Evolutionary conservation across 1,140 invertebrate genomes (phyloP).

Genomic region (Ectropis grisescens): DNA sequence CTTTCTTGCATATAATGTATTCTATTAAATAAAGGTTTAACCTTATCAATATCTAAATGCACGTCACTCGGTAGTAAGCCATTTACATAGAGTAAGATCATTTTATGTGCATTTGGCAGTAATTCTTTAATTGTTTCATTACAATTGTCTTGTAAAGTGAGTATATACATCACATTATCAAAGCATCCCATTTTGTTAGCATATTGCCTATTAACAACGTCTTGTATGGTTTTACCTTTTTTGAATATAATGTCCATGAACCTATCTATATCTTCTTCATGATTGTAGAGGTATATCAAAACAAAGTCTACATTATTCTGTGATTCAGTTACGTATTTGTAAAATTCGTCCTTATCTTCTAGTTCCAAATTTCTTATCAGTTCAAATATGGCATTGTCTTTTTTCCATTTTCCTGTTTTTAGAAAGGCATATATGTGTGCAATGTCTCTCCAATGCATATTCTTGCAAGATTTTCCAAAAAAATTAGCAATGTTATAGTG

Average conservation of each 20-base stretch:
- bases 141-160: conserved; percentile 15
- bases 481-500: conserved; percentile 35
- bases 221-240: conserved; percentile 22
- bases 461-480: conserved; percentile 25
- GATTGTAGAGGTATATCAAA: conserved; percentile 33
- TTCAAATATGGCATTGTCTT: conserved; percentile 16
- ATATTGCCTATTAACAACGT: conserved; percentile 30
- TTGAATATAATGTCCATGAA: conserved; percentile 22
- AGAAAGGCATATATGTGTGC: conserved; percentile 18
- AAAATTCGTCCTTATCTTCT: conserved; percentile 22
- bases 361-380: conserved; percentile 14
- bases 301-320: conserved; percentile 29
- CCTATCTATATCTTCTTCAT: conserved; percentile 15
- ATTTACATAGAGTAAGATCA: conserved; percentile 19
- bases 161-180: conserved; percentile 30
- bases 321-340: conserved; percentile 15
- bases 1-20: conserved; percentile 1
- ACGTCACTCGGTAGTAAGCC: conserved; percentile 18
- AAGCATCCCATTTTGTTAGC: conserved; percentile 31
- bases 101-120: conserved; percentile 15
- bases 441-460: conserved; percentile 26
- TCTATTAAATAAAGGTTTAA: conserved; percentile 4
- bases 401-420: conserved; percentile 4
- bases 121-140: conserved; percentile 9
- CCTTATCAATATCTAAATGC: conserved; percentile 14